These are phyloP conservation scores for Nemotelus pantherinus DNA, from an alignment of 2,888 invertebrate species.

Conservation along the genomic window DNA sequence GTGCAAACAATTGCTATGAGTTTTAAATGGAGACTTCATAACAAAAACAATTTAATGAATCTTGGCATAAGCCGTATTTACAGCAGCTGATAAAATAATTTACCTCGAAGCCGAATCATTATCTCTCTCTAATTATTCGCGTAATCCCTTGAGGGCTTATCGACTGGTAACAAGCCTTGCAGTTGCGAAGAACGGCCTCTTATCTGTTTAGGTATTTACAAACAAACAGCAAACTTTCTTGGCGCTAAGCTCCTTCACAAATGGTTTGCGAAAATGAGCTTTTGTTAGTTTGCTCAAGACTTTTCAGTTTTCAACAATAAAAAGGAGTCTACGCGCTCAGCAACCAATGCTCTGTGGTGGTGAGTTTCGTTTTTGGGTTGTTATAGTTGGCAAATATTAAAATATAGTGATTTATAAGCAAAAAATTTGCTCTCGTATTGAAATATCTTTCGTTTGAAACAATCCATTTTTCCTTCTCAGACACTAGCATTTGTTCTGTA, in stretches of 20 bases:
- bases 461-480: too few relatives aligned
- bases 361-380: too few relatives aligned
- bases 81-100: conserved; percentile 32
- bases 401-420: too few relatives aligned
- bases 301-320: conserved; percentile 1
- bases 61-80: neutral
- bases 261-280: conserved; percentile 1
- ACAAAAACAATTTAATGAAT: conserved; percentile 35
- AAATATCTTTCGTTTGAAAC: too few relatives aligned
- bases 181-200: neutral
- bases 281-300: conserved; percentile 10
- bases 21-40: neutral
- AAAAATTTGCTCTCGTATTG: too few relatives aligned
- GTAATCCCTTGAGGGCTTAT: conserved; percentile 34
- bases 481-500: too few relatives aligned
- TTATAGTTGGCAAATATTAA: too few relatives aligned
- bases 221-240: conserved; percentile 14
- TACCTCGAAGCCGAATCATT: conserved; percentile 23
- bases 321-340: too few relatives aligned
- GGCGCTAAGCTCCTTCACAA: conserved; percentile 6
- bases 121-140: conserved; percentile 34
- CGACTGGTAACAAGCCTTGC: neutral
- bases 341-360: too few relatives aligned
- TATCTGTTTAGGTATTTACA: conserved; percentile 30
- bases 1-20: neutral